A percentile compares a stretch with the other conserved stretches of the same genome.
Conservation (phyloP, 2,888 invertebrate species). For the Tetragonisca angustula region DNA sequence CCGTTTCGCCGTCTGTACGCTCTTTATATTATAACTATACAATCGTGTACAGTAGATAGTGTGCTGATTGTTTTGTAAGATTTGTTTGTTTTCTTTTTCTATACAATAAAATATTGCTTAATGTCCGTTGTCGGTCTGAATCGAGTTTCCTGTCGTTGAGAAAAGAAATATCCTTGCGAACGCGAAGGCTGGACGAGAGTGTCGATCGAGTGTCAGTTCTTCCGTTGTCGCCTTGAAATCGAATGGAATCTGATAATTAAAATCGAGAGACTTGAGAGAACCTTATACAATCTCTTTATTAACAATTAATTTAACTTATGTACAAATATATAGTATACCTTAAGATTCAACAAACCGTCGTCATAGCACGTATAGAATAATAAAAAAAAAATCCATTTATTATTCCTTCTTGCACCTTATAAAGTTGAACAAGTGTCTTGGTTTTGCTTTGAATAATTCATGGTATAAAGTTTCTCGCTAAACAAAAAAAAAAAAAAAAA, state of each 20-base stretch:
- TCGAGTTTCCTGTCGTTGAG: background rate
- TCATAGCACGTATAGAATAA: slow-evolving; percentile 40
- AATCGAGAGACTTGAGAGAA: background rate
- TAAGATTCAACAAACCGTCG: slow-evolving; percentile 70
- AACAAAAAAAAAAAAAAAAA: too few relatives aligned
- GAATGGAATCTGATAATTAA: background rate
- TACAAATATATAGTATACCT: slow-evolving; percentile 72
- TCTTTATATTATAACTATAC: slow-evolving; percentile 59
- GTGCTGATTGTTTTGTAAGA: slow-evolving; percentile 78
- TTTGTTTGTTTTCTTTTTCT: slow-evolving; percentile 78
- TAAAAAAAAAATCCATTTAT: slow-evolving; percentile 3
- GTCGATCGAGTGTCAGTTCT: too few relatives aligned
- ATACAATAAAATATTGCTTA: slow-evolving; percentile 74
- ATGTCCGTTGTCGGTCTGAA: slow-evolving; percentile 29
- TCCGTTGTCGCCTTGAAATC: background rate
- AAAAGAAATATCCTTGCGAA: background rate
- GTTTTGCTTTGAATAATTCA: background rate
- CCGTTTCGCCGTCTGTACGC: slow-evolving; percentile 43
- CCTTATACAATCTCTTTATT: slow-evolving; percentile 66
- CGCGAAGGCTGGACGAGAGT: background rate
- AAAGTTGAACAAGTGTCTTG: background rate
- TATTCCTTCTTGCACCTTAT: slow-evolving; percentile 20
- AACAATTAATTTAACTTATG: slow-evolving; percentile 74
- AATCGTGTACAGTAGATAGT: slow-evolving; percentile 76
- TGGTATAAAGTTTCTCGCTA: background rate